phyloP scores from a whole-genome alignment of 1,140 invertebrate genomes.

The Bombyx mandarina region DNA sequence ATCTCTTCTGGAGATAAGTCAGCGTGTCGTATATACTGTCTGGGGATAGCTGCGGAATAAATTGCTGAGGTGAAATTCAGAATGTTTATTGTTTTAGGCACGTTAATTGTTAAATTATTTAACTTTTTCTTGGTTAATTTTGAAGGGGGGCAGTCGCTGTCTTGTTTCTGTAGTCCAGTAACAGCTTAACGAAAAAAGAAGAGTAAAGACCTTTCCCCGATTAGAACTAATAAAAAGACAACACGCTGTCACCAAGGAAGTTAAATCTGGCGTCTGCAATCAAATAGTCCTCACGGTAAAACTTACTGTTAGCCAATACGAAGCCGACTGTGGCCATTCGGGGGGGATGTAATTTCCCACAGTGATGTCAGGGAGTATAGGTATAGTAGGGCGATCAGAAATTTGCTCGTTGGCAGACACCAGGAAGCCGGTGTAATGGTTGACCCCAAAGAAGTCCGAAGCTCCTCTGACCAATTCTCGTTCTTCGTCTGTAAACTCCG shows the following conservation, averaged over 20 bases:
- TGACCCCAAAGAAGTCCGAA: constrained; percentile 77
- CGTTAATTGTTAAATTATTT: no score
- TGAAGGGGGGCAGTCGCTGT: no score
- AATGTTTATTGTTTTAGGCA: no score
- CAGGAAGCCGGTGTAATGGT: constrained; percentile 71
- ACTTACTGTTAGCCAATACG: constrained; percentile 26
- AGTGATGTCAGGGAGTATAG: constrained; percentile 25
- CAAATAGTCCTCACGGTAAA: background rate
- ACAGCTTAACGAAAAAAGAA: no score
- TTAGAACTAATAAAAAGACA: no score
- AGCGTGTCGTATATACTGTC: constrained; percentile 36
- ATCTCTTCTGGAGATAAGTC: constrained; percentile 68
- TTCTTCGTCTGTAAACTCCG: constrained; percentile 68
- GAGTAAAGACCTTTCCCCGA: no score
- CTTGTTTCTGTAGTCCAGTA: no score
- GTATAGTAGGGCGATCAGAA: constrained; percentile 17
- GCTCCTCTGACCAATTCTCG: constrained; percentile 70
- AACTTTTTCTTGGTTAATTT: no score
- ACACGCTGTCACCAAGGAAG: no score
- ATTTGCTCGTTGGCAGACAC: constrained; percentile 24
- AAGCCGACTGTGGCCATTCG: constrained; percentile 19
- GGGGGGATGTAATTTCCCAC: constrained; percentile 3
- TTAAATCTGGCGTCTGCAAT: no score
- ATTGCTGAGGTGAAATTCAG: no score
- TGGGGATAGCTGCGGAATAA: constrained; percentile 24